Conservation (phyloP, 2,888 invertebrate species). For the Trichogramma evanescens region DNA sequence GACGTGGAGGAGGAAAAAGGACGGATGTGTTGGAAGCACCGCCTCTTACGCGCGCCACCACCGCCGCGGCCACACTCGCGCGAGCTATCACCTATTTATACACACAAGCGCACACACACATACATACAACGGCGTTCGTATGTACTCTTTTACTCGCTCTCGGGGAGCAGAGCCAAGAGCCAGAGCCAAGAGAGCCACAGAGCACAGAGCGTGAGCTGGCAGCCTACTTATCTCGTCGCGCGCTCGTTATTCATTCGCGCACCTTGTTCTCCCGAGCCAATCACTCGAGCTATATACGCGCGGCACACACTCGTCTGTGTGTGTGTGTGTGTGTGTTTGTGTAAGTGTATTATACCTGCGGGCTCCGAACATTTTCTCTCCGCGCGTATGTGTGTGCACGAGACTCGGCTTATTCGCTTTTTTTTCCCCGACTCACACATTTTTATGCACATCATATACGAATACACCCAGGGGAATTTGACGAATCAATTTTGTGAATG, state of each 20-base stretch:
- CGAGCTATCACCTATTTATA: conserved; percentile 35
- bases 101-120: too few relatives aligned
- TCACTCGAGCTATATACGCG: conserved; percentile 18
- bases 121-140: too few relatives aligned
- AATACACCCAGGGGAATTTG: too few relatives aligned
- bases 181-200: too few relatives aligned
- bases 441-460: too few relatives aligned
- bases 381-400: neutral
- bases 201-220: neutral
- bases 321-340: too few relatives aligned
- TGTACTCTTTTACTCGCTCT: too few relatives aligned
- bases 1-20: conserved; percentile 14
- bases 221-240: conserved; percentile 37
- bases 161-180: too few relatives aligned
- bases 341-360: too few relatives aligned
- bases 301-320: neutral
- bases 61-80: conserved; percentile 19
- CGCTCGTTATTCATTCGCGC: conserved; percentile 30
- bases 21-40: conserved; percentile 18
- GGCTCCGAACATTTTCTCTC: neutral
- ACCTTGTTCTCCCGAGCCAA: conserved; percentile 28
- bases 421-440: too few relatives aligned
- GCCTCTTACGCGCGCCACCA: conserved; percentile 20
- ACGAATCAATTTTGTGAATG: too few relatives aligned
- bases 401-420: too few relatives aligned